A percentile compares a stretch with the other conserved stretches of the same genome.
These are phyloP conservation scores for Holocentrus rufus DNA, from an alignment of 2,797 vertebrate genomes.

Conservation along the genomic window DNA sequence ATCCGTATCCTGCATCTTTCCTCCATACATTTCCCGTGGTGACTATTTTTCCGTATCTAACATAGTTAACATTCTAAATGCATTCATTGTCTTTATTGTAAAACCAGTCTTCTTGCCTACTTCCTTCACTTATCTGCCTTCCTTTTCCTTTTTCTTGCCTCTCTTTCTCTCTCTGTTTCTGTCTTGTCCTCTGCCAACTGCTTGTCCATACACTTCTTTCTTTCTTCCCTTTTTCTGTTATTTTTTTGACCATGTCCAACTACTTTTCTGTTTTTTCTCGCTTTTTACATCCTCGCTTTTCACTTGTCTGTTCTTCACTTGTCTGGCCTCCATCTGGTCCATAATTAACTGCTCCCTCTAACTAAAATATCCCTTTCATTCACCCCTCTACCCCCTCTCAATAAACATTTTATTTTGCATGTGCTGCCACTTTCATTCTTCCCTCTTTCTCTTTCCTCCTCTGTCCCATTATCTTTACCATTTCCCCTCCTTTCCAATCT, in stretches of 20 bases:
- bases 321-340: background rate
- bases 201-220: background rate
- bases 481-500: background rate
- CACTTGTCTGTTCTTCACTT: constrained; percentile 18
- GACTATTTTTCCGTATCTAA: constrained; percentile 1
- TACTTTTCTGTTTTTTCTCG: background rate
- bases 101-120: constrained; percentile 4
- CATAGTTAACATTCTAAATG: background rate
- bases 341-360: constrained; percentile 34
- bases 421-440: background rate
- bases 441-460: background rate
- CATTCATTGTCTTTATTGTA: constrained; percentile 5
- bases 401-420: background rate
- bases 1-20: constrained; percentile 12
- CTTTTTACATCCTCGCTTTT: constrained; percentile 18
- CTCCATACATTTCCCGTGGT: constrained; percentile 8
- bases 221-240: background rate
- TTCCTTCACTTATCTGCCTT: constrained; percentile 19
- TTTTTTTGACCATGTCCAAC: background rate
- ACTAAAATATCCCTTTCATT: constrained; percentile 29
- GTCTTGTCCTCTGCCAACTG: background rate
- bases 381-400: background rate
- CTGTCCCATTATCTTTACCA: background rate
- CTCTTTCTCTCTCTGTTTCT: background rate
- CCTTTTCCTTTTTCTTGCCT: background rate